These are phyloP conservation scores for Meta bourneti DNA, from an alignment of 2,888 invertebrate genomes.

Conservation along the genomic window DNA sequence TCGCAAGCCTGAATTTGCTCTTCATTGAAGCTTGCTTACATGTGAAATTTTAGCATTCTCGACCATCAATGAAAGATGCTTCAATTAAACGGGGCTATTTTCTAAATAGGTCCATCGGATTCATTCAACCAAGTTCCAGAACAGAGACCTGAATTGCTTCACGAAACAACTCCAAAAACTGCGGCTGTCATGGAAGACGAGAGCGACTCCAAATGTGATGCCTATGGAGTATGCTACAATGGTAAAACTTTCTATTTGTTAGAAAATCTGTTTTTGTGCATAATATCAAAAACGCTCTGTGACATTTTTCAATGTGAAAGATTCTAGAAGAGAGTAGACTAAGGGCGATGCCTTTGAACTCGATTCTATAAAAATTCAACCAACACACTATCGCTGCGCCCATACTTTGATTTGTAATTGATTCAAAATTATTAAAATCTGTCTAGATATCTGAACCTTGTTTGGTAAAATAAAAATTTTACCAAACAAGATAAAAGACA, in stretches of 20 bases:
- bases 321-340: no score
- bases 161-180: conserved; percentile 63
- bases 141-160: conserved; percentile 33
- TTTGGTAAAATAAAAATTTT: neutral
- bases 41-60: neutral
- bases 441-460: neutral
- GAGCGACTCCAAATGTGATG: conserved; percentile 85
- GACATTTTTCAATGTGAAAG: no score
- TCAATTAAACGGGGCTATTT: no score
- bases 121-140: conserved; percentile 54
- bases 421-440: neutral
- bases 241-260: conserved; percentile 84
- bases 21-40: no score
- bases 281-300: no score
- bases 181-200: conserved; percentile 70
- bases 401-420: neutral
- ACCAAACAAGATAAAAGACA: no score
- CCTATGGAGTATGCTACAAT: conserved; percentile 96
- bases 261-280: neutral
- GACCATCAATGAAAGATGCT: neutral
- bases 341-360: no score
- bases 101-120: conserved; percentile 49
- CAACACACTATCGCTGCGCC: no score
- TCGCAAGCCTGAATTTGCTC: no score
- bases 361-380: no score